Base-by-base conservation (phyloP, 2,797 vertebrate genomes). In the Halcyon smyrnensis region DNA sequence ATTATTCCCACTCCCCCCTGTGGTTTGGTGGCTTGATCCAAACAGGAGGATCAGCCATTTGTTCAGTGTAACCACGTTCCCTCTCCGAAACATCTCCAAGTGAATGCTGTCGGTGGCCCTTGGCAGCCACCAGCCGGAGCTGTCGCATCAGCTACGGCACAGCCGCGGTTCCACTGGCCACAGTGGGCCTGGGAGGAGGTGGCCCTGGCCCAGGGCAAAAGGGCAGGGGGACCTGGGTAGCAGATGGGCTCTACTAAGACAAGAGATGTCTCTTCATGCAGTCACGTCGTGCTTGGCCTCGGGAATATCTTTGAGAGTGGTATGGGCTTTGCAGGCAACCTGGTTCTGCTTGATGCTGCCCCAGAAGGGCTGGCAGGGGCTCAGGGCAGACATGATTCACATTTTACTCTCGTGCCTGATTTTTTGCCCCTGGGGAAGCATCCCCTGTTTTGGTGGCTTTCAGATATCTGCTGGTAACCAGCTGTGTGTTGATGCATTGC, bases 81-180 rank as follows among this genome's bases (percentile, higher is more conserved):
- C 32, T 25, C 28, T 89, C 53, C 46, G 12, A 6, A 19, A 3
- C 1, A 24, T 34, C 17, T 51, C 34, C 7, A 8, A 11, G 57
- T 17, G 64, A 34, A 30, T 9, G 50, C 56, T 43, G 54, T 12
- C 17, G 12, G 36, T 24, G 4, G 83, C 92, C 43, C 81, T 73
- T 10, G 8, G 89, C 89, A 88, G 86, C 94, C 96, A 94, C 76
- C 84, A 97, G 96, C 84, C 4, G 77, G 96, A 83, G 95, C 97
- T 95, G n/a, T 91, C 16, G 78, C 67, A 56, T 79, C 10, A 0
- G n/a, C 5, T 12, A 87, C 4, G 4, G 20, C 68, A 6, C 39
- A 8, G 15, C 68, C 1, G 0, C 56, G 0, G 74, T 65, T 51
- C 51, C 0, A 0, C 32, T 28, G 50, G 41, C 71, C 2, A 2